Base-by-base conservation (phyloP, 2,888 invertebrate genomes). In the Megaustenia siamemsis region DNA sequence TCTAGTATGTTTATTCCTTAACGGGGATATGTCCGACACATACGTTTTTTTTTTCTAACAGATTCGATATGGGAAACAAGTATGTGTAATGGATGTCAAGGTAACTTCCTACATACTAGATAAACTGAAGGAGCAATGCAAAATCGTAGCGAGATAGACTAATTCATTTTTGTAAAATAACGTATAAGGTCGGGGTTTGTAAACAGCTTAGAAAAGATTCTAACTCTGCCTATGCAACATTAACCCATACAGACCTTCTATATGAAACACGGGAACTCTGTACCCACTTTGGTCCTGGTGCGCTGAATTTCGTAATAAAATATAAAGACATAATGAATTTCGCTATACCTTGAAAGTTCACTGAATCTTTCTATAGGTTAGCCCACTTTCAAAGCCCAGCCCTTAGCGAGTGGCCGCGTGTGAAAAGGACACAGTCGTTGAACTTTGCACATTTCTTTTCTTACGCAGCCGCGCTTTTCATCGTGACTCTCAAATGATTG, bases 381-480 rank as follows among this genome's bases (percentile, higher is more conserved):
- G 24, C 18, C 24, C 69, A 21, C 69, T 69, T 69, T 69, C 69
- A 69, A 38, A 40, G 69, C 18, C 18, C 24, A 40, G 49, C 80
- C 24, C 35, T 68, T 21, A 35, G 28, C 35, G 69, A 49, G 21
- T 49, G 80, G 24, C 38, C 49, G 49, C 24, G 24, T 68, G 18
- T 68, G 69, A 80, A 80, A 38, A 43, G 68, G 68, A 66, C 63
- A 53, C 76, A 18, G 32, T 76, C 56, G 35, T 56, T 76, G 53
- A 56, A 53, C 53, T 76, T 38, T 76, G 38, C n/a, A 56, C 45
- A 73, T 32, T 28, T 49, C 49, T 35, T 32, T 24, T 28, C 71
- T 45, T 28, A 45, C 45, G 38, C 43, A 10, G 53, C 76, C 4
- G 24, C 40, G 32, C 38, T 38, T 77, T 21, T 77, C 40, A 10